Evolutionary conservation across 2,888 invertebrate genomes (phyloP).

Genomic region (Venustoraphidia nigricollis): DNA sequence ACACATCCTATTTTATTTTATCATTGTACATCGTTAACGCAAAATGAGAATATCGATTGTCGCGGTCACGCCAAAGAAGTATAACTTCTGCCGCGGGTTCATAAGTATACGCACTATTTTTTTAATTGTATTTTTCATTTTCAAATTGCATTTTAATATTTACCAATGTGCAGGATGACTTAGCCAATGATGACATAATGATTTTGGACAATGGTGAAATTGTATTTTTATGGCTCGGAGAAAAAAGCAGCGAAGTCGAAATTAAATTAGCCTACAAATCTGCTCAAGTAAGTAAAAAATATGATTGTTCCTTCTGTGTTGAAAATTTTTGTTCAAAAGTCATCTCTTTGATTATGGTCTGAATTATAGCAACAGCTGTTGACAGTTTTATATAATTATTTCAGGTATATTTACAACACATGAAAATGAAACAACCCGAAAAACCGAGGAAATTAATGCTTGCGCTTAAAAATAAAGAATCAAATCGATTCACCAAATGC

Average conservation of each 20-base stretch:
- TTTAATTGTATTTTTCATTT: not conserved
- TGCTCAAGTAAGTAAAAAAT: constrained; percentile 57
- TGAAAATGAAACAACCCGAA: constrained; percentile 89
- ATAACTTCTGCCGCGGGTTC: no score
- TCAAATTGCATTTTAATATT: not conserved
- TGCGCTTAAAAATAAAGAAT: constrained; percentile 92
- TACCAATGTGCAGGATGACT: constrained; percentile 60
- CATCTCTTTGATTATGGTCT: no score
- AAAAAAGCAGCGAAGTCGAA: constrained; percentile 95
- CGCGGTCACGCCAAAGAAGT: no score
- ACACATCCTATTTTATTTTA: no score
- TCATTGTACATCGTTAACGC: no score
- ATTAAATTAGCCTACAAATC: constrained; percentile 97
- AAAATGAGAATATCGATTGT: no score
- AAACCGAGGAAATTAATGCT: constrained; percentile 80
- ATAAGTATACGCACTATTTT: no score
- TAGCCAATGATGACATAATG: constrained; percentile 99
- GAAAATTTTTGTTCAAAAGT: no score
- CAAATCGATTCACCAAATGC: constrained; percentile 87
- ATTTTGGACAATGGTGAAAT: constrained; percentile 96
- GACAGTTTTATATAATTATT: constrained; percentile 6
- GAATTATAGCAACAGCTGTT: no score
- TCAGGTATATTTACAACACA: constrained; percentile 94
- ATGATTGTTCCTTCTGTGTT: constrained; percentile 7
- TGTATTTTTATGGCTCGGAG: constrained; percentile 95